Percentiles rank a stretch among this genome's conserved stretches.
These are phyloP conservation scores for Meandrina meandrites DNA, from an alignment of 92 coral and sea anemone genomes.

Conservation along the genomic window DNA sequence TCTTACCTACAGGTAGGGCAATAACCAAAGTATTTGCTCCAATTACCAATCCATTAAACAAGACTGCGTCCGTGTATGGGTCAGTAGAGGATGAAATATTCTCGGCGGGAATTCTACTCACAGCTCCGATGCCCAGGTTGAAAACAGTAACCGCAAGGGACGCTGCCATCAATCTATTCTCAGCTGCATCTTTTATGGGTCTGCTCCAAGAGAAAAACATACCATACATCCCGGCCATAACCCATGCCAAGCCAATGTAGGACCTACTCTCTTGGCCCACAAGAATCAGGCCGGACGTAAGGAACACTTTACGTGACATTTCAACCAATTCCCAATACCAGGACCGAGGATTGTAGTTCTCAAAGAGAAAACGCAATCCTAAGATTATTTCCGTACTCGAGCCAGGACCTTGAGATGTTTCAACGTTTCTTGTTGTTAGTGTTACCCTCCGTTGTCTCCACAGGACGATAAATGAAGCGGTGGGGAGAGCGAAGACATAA, in stretches of 20 bases:
- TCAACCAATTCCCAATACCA: constrained; percentile 4
- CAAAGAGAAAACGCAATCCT: not conserved
- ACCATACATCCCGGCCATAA: not conserved
- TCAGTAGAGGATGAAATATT: not conserved
- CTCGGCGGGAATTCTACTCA: not conserved
- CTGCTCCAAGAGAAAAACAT: not conserved
- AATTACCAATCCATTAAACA: not conserved
- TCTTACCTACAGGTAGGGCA: constrained; percentile 4
- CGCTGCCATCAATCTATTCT: not conserved
- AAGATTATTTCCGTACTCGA: not conserved
- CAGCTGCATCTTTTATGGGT: not conserved
- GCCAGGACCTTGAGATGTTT: not conserved
- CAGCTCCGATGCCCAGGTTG: not conserved
- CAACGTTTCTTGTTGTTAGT: not conserved
- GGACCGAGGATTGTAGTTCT: not conserved
- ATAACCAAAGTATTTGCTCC: constrained; percentile 6
- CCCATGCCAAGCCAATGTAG: too few relatives aligned
- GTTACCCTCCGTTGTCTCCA: not conserved
- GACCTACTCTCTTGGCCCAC: not conserved
- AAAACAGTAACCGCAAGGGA: not conserved
- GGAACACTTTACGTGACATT: not conserved
- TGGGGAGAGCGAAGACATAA: not conserved
- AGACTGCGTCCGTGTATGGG: not conserved
- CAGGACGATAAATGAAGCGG: not conserved
- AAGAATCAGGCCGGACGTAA: not conserved